Base-by-base conservation (phyloP, 2,797 vertebrate species). In the Tympanoctomys barrerae region DNA sequence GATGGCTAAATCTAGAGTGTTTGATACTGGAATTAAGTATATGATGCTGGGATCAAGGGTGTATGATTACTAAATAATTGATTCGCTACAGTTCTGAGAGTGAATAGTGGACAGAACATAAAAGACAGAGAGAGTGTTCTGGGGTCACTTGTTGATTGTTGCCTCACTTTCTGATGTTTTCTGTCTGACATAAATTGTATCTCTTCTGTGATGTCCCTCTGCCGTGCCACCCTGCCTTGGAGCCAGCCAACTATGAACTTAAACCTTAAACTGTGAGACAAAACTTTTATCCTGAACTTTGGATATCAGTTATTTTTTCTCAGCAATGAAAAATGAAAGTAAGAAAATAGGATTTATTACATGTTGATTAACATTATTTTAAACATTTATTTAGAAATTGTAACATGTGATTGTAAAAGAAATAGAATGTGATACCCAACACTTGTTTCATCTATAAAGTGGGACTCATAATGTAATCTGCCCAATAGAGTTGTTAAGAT, bases 401-500 rank as follows among this genome's bases (percentile, higher is more conserved):
- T 46, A 83, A 11, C 22, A 90, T 84, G 54, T 13, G 54, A 31
- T 71, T 39, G 31, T 71, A 89, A 94, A 75, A 10, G 21, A 71
- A 28, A 89, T 61, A 13, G 16, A 18, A 49, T 84, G 3, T 71
- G 61, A 31, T 61, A 7, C 18, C 26, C 3, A 5, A 87, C 8
- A 59, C 70, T 68, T 70, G 13, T 62, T 92, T 83, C 49, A 84
- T 80, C 16, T 88, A 4, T 59, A 95, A 91, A 88, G 94, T 85
- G 19, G 28, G 22, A 5, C 61, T 66, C 1, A 71, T 61, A 81
- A 81, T 83, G 18, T 57, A n/a, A 92, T 36, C 49, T 86, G 49
- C 79, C 12, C 16, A 85, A 70, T 73, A 66, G 9, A 2, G 39
- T 39, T 95, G 10, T n/a, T 78, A 70, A 31, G 46, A 91, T 33